Percentiles rank a stretch among this genome's conserved stretches.
Evolutionary conservation across 2,888 invertebrate species (phyloP).

Genomic region (Plagodis dolabraria): DNA sequence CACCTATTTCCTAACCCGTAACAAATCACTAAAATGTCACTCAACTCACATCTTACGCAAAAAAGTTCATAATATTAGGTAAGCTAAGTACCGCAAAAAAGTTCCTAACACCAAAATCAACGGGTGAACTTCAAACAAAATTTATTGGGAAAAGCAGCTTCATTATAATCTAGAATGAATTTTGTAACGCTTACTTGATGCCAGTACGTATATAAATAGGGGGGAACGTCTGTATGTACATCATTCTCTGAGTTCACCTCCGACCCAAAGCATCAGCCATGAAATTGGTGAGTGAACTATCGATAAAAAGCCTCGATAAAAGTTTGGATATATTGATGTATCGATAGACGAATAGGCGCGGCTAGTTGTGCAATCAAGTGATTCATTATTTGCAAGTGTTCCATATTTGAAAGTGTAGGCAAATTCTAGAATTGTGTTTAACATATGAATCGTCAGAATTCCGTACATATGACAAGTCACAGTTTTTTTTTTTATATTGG

Average conservation of each 20-base stretch:
- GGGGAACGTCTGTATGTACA: conserved; percentile 47
- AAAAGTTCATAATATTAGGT: conserved; percentile 19
- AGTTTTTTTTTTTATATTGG: neutral
- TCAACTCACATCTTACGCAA: conserved; percentile 28
- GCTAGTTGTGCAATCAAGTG: conserved; percentile 30
- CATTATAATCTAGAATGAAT: conserved; percentile 71
- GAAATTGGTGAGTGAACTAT: conserved; percentile 72
- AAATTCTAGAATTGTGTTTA: conserved; percentile 13
- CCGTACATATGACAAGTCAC: conserved; percentile 11
- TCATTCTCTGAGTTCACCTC: conserved; percentile 73
- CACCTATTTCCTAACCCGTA: conserved; percentile 17
- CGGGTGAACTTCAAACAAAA: conserved; percentile 56
- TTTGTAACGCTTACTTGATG: conserved; percentile 62
- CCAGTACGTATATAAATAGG: conserved; percentile 66
- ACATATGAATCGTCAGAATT: conserved; percentile 3
- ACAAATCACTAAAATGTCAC: conserved; percentile 25
- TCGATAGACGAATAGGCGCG: conserved; percentile 16
- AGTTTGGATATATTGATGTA: conserved; percentile 10
- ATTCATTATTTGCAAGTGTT: conserved; percentile 28
- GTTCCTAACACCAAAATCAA: conserved; percentile 53
- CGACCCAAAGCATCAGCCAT: conserved; percentile 65
- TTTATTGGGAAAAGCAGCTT: conserved; percentile 68
- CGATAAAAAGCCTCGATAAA: conserved; percentile 21
- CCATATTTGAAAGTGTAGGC: conserved; percentile 9
- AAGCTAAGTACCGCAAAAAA: conserved; percentile 31